These are phyloP conservation scores for Lynx canadensis DNA, from an alignment of 2,113 vertebrate genomes.

Conservation along the genomic window DNA sequence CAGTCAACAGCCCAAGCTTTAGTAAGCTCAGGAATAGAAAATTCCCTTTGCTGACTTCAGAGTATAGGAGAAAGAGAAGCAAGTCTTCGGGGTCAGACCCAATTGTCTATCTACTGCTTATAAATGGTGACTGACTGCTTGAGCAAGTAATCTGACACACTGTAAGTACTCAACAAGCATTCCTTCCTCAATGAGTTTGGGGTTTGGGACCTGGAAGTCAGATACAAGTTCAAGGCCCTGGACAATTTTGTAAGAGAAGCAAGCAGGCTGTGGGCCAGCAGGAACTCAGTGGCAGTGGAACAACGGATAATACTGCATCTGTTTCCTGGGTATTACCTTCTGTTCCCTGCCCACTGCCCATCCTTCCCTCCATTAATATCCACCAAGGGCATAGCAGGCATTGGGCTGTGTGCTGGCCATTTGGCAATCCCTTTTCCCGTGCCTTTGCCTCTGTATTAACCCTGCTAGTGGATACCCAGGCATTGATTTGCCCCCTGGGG, in stretches of 20 bases:
- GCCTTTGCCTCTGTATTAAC: background rate
- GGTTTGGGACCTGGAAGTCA: background rate
- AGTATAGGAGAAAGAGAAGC: background rate
- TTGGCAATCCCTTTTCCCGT: background rate
- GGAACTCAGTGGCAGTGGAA: background rate
- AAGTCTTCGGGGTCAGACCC: background rate
- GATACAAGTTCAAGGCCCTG: background rate
- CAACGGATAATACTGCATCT: too few species aligned
- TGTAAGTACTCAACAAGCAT: background rate
- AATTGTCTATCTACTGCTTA: background rate
- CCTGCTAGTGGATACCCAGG: background rate
- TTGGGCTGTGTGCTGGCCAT: background rate
- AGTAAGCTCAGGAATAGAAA: background rate
- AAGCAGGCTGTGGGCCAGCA: background rate
- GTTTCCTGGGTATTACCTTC: background rate
- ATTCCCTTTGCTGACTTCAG: background rate
- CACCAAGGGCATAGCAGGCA: accelerated
- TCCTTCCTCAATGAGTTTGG: background rate
- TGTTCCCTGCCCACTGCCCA: background rate
- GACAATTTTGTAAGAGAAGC: background rate
- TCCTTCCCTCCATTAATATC: background rate
- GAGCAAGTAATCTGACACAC: background rate
- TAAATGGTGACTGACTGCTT: background rate
- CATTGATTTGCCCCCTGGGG: background rate
- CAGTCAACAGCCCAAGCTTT: background rate